Evolutionary conservation across 2,888 invertebrate genomes (phyloP), one percentile per base, ranked within the genome.

Genomic region (Himalopsyche anomala): DNA sequence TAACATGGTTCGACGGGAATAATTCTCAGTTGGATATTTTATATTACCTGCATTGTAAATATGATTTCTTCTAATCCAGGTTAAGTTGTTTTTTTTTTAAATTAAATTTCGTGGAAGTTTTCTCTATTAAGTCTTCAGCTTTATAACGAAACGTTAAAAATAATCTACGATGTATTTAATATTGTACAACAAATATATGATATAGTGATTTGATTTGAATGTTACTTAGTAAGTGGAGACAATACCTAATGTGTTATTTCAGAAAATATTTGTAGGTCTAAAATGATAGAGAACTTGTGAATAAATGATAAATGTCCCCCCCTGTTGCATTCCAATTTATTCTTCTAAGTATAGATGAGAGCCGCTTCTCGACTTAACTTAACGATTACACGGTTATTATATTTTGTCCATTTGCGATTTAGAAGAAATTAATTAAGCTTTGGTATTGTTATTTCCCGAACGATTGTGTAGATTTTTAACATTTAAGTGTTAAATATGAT

Each of bases 301-400:
- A 45, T 81, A 51, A 81, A 81, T 81, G 40, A 80, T 42, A 80
- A 80, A 40, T 81, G 54, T 38, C 55, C 55, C 85, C 87, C 88
- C 87, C 87, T 85, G 86, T 88, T 88, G 89, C 89, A 89, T 89
- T 89, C 89, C 89, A 89, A 84, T 87, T 86, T 84, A 82, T 74
- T 69, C 84, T 84, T 81, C 81, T 84, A 86, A 83, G 81, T 80
- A 81, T 84, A 81, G 51, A 51, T 15, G 51, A 51, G 51, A 51
- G 5, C 51, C 74, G 79, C 81, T 69, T 74, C 86, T 81, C 56
- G 51, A 82, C 38, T 80, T 81, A 83, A 82, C 56, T 9, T 84
- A 81, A 84, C 80, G 80, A 74, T 69, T 86, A 74, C 74, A 82
- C 82, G 55, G 81, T 85, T 28, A 81, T 62, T 80, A 81, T 69